Evolutionary conservation across 2,797 vertebrate genomes (phyloP), one percentile per base, ranked within the genome.

Genomic region (Salmo trutta): DNA sequence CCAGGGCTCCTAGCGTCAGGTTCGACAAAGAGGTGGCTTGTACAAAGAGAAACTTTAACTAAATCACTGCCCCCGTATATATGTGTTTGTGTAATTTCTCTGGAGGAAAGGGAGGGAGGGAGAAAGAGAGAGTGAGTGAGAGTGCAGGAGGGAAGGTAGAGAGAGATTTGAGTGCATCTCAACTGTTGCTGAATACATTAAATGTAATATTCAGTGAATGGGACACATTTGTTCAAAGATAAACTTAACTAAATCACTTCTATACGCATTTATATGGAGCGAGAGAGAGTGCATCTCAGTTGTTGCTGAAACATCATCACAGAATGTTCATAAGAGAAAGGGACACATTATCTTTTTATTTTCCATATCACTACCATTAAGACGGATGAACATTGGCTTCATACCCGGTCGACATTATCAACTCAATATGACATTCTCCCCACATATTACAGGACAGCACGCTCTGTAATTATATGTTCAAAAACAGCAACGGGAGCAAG

Each of bases 391-490:
- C 87, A 90, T 86, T 82, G 53, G 76, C 78, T 67, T 75, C 79
- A 84, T 89, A 90, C 81, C 77, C 79, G 65, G 54, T 79, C 78
- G 77, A 80, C 83, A 87, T 90, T 87, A 90, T 90, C 89, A 84
- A 85, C 82, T 90, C 83, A 88, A 87, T 89, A 85, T 86, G 81
- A 73, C 82, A 72, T 82, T 84, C 67, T 70, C 68, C 68, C 88
- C 84, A 76, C 88, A 89, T 90, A 91, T 89, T 91, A 90, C 87
- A 90, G 82, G 89, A 91, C 85, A 87, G 72, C 87, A 88, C 79
- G 82, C 87, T 89, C 89, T 89, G 87, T 92, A 93, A 94, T 94
- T 92, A 92, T 75, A 92, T 59, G 83, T 89, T 91, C 90, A 87
- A 90, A 92, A 93, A 90, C 79, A 85, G 91, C 87, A 85, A 82